Base-by-base conservation (phyloP, 2,797 vertebrate genomes). In the Eidolon dupreanum region DNA sequence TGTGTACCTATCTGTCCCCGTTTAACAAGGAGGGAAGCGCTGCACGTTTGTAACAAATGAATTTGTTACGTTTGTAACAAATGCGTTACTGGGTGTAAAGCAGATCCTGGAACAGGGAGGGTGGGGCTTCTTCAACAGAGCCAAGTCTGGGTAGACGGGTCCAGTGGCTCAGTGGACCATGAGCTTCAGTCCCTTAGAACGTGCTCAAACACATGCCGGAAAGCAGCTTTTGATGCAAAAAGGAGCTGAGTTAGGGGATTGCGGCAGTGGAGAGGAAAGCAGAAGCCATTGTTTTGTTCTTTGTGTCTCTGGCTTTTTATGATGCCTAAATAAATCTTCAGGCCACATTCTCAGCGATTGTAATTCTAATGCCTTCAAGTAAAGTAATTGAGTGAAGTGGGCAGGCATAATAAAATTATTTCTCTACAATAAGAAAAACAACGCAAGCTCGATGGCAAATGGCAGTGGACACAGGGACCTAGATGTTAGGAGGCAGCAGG, bases 301-400 rank as follows among this genome's bases (percentile, higher is more conserved):
- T 68, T 74, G 26, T 51, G 26, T 93, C 55, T 93, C 61, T 82
- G 46, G 51, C 82, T 66, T 70, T n/a, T 82, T 75, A 22, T 4
- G 31, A 74, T 79, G 12, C 93, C 61, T 36, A 88, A 78, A 84
- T 96, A 96, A 86, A 83, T 95, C 93, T 91, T 77, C 57, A 71
- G 61, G 83, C 83, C 59, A 3, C 61, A 31, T 36, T 94, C 84
- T 83, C 49, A 57, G 88, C 84, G 96, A 96, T 94, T 90, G 85
- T 90, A 73, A 74, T 63, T 65, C 88, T 88, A 61, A 93, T 85
- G 57, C 90, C 95, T 97, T 95, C 88, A 82, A 95, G 84, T 92
- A 55, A 88, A 94, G 84, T 95, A 57, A 95, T 19, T 66, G 95
- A 95, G 92, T 78, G 92, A 88, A 93, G 46, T n/a, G 33, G 57